These are phyloP conservation scores for Pterobdella sp. DNA, from an alignment of 2,888 invertebrate genomes.

Conservation along the genomic window DNA sequence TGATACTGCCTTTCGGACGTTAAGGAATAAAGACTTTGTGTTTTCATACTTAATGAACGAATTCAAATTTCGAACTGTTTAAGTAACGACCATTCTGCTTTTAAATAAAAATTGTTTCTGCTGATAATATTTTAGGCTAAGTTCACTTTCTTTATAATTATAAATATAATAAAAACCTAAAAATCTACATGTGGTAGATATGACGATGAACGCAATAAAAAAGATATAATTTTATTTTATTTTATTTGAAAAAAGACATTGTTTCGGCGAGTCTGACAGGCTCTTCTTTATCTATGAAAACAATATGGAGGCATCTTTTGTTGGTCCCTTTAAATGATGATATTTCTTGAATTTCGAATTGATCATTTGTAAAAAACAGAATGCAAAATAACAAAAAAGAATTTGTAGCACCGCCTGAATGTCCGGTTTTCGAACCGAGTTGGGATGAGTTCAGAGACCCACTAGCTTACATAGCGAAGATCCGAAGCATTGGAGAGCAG, in stretches of 20 bases:
- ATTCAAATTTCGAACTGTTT: no score
- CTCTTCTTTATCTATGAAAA: not conserved
- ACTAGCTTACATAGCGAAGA: conserved; percentile 89
- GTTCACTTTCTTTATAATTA: no score
- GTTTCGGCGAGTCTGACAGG: not conserved
- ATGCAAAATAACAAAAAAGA: conserved; percentile 35
- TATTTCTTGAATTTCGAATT: not conserved
- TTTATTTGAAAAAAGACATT: no score
- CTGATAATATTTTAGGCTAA: not conserved
- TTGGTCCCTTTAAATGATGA: conserved; percentile 9
- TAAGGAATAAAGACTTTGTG: no score
- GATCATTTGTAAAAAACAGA: not conserved
- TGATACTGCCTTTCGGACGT: no score
- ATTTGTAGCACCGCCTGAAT: conserved; percentile 72
- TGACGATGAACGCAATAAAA: no score
- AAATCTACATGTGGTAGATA: no score
- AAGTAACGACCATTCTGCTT: no score
- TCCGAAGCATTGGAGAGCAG: conserved; percentile 85
- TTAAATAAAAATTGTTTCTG: not conserved
- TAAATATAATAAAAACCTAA: no score
- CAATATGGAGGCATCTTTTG: conserved; percentile 6
- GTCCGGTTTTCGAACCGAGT: conserved; percentile 87
- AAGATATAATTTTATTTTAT: no score
- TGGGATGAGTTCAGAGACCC: conserved; percentile 93
- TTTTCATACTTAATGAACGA: no score